Evolutionary conservation across 2,888 invertebrate genomes (phyloP), one percentile per base, ranked within the genome.

Genomic region (Lasioglossum oenotherae): DNA sequence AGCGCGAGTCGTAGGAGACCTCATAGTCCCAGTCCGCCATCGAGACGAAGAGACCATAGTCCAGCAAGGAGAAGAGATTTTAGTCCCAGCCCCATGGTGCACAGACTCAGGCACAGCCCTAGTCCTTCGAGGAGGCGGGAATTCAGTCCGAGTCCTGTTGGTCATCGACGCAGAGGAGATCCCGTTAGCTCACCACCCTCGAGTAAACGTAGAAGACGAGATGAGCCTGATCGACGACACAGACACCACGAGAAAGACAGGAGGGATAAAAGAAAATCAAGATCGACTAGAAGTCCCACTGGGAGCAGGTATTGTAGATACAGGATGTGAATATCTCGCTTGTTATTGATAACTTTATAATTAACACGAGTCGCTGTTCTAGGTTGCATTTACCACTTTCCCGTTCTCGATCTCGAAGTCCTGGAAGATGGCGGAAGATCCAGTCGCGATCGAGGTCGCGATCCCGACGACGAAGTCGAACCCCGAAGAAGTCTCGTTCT

Each of bases 361-460:
- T 57, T 67, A 67, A 74, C 38, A 46, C 57, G 8, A 64, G 27
- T 69, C 67, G 27, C 31, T n/a, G 8, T 83, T 89, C 76, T 74
- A 93, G 94, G 86, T 86, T 94, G 74, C 93, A 93, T 49, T 72
- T 93, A 76, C 93, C 94, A 27, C 86, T 94, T 31, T 95, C 95
- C 5, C 93, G 95, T 87, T 97, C 97, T 0, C 96, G 96, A 84
- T 97, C 97, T 73, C 96, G 97, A 83, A 96, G 96, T 88, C 97
- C 96, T 0, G 90, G 96, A 8, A 93, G 96, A 88, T 96, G 96
- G 95, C 95, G 97, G n/a, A 94, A 94, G 74, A 77, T 89, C 60
- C 86, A 89, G 23, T 94, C 94, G 0, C 96, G 97, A 0, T 96
- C 97, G n/a, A 96, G 96, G 46, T 95, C 96, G 0, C 94, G 96